These are phyloP conservation scores for Epinotia demarniana DNA, from an alignment of 2,888 invertebrate genomes.

Conservation along the genomic window DNA sequence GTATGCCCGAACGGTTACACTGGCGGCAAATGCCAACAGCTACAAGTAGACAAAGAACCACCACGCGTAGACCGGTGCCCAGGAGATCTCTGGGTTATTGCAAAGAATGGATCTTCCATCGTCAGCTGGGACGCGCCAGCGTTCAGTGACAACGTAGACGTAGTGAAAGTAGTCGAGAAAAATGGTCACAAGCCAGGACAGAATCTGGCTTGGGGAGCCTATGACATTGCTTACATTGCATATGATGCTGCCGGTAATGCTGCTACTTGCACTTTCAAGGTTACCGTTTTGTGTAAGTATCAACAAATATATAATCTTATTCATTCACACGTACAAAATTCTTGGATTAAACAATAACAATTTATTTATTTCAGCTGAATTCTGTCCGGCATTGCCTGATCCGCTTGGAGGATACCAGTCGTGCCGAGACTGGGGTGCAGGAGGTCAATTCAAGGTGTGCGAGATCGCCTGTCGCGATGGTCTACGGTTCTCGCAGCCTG, in stretches of 20 bases:
- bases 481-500: slow-evolving; percentile 95
- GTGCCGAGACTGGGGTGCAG: slow-evolving; percentile 98
- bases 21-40: slow-evolving; percentile 93
- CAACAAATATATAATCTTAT: not conserved
- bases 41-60: slow-evolving; percentile 93
- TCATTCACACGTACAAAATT: not conserved
- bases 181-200: slow-evolving; percentile 95
- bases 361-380: slow-evolving; percentile 88
- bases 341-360: slow-evolving; percentile 11
- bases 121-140: slow-evolving; percentile 97
- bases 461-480: slow-evolving; percentile 94
- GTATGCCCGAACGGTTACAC: slow-evolving; percentile 95
- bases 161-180: slow-evolving; percentile 91
- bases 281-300: slow-evolving; percentile 93
- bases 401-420: slow-evolving; percentile 96
- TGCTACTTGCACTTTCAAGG: slow-evolving; percentile 95
- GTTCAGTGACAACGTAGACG: slow-evolving; percentile 95
- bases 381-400: slow-evolving; percentile 94
- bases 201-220: slow-evolving; percentile 95
- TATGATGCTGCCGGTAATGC: slow-evolving; percentile 96
- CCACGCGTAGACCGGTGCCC: slow-evolving; percentile 96
- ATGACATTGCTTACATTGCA: slow-evolving; percentile 96
- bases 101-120: slow-evolving; percentile 94
- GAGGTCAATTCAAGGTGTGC: slow-evolving; percentile 97
- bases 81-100: slow-evolving; percentile 97